Evolutionary conservation across 2,888 invertebrate genomes (phyloP).

Genomic region (Pherbina coryleti): DNA sequence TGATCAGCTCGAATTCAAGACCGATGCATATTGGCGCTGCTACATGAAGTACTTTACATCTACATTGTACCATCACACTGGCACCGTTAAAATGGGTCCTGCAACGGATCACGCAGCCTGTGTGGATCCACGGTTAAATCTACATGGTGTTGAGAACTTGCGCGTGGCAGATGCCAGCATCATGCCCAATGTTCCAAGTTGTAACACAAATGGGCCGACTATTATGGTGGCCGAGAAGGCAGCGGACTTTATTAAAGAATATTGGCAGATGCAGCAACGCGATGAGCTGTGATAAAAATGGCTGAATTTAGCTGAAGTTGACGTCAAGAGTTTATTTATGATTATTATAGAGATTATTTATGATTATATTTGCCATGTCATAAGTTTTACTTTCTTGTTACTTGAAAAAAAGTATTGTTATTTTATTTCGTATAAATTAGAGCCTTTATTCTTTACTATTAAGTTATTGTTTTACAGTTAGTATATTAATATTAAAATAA

Average conservation of each 20-base stretch:
- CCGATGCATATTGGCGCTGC: slow-evolving; percentile 72
- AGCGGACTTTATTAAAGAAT: slow-evolving; percentile 72
- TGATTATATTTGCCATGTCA: no score
- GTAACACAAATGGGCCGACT: slow-evolving; percentile 72
- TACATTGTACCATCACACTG: slow-evolving; percentile 76
- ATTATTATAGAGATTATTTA: no score
- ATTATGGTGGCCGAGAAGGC: slow-evolving; percentile 74
- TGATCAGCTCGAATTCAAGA: slow-evolving; percentile 55
- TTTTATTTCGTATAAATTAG: no score
- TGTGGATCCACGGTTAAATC: slow-evolving; percentile 69
- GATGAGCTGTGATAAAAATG: no score
- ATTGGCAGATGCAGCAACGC: slow-evolving; percentile 70
- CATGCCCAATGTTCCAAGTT: slow-evolving; percentile 78
- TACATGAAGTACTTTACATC: slow-evolving; percentile 71
- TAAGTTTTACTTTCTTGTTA: no score
- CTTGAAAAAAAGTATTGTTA: no score
- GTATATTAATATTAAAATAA: no score
- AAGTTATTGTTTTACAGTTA: no score
- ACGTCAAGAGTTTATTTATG: no score
- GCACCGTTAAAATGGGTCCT: slow-evolving; percentile 78
- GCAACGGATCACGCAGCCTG: slow-evolving; percentile 68
- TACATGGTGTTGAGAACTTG: slow-evolving; percentile 73
- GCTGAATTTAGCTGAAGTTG: no score
- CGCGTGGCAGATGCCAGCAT: slow-evolving; percentile 83
- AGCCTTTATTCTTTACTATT: no score